Conservation (phyloP, 2,797 vertebrate genomes). For the Poecilia velifera region DNA sequence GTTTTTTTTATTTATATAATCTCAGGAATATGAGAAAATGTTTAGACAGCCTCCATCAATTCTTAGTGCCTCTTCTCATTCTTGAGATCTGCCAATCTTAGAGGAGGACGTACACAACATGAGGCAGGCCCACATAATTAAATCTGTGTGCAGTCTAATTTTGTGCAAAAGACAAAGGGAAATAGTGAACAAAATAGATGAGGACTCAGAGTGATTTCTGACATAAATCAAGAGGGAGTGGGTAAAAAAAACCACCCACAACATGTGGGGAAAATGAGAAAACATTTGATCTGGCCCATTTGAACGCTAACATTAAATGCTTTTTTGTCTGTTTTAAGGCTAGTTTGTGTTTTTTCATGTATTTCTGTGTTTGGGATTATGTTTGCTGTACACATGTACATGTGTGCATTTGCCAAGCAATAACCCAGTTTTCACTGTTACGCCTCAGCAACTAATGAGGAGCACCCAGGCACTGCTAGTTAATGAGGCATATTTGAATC, state of each 20-base stretch:
- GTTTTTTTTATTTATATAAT: not conserved
- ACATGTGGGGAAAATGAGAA: not conserved
- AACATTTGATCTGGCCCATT: not conserved
- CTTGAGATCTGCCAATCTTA: not conserved
- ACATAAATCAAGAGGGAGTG: slow-evolving; percentile 5
- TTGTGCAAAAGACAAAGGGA: not conserved
- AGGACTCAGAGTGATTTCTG: not conserved
- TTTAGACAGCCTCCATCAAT: not conserved
- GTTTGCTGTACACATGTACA: slow-evolving; percentile 5
- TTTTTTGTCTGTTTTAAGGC: slow-evolving; percentile 25
- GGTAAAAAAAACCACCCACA: not conserved
- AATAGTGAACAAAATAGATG: not conserved
- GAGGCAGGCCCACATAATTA: not conserved
- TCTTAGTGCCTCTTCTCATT: not conserved
- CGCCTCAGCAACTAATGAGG: slow-evolving; percentile 66
- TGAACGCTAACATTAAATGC: not conserved
- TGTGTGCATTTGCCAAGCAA: slow-evolving; percentile 30
- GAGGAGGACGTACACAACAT: not conserved
- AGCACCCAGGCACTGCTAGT: slow-evolving; percentile 42
- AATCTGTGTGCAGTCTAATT: not conserved
- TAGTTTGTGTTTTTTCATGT: slow-evolving; percentile 2
- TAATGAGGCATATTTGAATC: slow-evolving; percentile 36
- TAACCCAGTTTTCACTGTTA: slow-evolving; percentile 62
- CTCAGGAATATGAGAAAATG: not conserved
- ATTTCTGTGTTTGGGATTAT: slow-evolving; percentile 19